phyloP scores from a whole-genome alignment of 2,113 vertebrate genomes.

The Charadrius vociferus region DNA sequence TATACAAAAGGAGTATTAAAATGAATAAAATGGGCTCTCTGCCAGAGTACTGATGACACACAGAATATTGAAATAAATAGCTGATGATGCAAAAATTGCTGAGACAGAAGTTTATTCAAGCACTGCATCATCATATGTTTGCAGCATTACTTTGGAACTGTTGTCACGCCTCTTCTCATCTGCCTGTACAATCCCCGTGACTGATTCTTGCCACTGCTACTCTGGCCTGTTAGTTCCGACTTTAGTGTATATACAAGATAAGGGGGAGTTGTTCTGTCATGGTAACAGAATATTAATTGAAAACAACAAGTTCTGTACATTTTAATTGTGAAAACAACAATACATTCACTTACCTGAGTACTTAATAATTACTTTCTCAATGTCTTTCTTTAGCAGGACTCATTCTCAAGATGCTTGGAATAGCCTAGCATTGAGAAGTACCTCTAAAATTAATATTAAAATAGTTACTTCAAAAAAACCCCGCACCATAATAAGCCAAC shows the following conservation, averaged over 20 bases:
- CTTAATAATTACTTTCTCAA: not conserved
- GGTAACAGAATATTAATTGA: not conserved
- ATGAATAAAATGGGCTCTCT: constrained; percentile 33
- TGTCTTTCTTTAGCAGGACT: not conserved
- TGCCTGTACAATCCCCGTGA: not conserved
- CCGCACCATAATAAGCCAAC: not conserved
- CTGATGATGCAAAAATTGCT: constrained; percentile 9
- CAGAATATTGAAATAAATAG: constrained; percentile 58
- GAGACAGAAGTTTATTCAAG: not conserved
- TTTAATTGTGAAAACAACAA: not conserved
- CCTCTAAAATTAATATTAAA: not conserved
- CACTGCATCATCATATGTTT: not conserved
- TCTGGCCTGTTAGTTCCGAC: not conserved
- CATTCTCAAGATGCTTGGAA: not conserved
- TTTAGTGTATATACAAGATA: not conserved
- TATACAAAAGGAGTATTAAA: constrained; percentile 41
- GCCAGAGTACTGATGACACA: constrained; percentile 17
- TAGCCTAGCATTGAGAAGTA: not conserved
- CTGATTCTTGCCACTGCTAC: not conserved
- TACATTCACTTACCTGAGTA: not conserved
- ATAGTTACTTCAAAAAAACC: not conserved
- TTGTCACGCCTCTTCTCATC: not conserved
- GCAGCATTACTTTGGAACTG: not conserved
- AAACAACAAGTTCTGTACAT: not conserved
- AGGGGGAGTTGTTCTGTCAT: not conserved